These are phyloP conservation scores for Microplitis demolitor DNA, from an alignment of 1,140 invertebrate species.

Conservation along the genomic window DNA sequence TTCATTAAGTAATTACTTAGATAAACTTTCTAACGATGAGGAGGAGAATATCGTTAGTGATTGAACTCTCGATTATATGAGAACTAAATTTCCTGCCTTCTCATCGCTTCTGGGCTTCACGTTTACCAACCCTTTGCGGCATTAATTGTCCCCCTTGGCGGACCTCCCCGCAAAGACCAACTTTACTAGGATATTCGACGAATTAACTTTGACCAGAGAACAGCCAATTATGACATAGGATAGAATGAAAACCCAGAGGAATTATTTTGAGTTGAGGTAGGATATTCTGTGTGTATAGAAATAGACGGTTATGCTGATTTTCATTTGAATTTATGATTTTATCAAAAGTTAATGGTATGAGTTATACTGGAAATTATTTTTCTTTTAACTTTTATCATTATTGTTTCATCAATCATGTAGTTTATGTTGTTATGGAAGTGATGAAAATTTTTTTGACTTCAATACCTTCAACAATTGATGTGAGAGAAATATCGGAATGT, in stretches of 20 bases:
- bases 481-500: no score
- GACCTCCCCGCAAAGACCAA: slow-evolving; percentile 1
- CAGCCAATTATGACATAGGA: not conserved
- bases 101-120: slow-evolving; percentile 11
- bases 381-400: no score
- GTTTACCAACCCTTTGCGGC: slow-evolving; percentile 14
- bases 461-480: no score
- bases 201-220: slow-evolving; percentile 17
- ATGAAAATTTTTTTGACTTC: no score
- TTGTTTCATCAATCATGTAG: no score
- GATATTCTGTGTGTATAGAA: not conserved
- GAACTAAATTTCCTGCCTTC: slow-evolving; percentile 8
- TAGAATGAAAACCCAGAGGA: not conserved
- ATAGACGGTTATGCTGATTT: no score
- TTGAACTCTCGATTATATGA: slow-evolving; percentile 12
- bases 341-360: no score
- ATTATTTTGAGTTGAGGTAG: not conserved
- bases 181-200: not conserved
- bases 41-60: not conserved
- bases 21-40: not conserved
- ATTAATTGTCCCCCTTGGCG: slow-evolving; percentile 3
- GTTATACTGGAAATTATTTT: no score
- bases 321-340: no score
- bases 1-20: not conserved
- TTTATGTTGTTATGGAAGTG: no score